Evolutionary conservation across 2,888 invertebrate species (phyloP).

Genomic region (Neoaliturus tenellus): DNA sequence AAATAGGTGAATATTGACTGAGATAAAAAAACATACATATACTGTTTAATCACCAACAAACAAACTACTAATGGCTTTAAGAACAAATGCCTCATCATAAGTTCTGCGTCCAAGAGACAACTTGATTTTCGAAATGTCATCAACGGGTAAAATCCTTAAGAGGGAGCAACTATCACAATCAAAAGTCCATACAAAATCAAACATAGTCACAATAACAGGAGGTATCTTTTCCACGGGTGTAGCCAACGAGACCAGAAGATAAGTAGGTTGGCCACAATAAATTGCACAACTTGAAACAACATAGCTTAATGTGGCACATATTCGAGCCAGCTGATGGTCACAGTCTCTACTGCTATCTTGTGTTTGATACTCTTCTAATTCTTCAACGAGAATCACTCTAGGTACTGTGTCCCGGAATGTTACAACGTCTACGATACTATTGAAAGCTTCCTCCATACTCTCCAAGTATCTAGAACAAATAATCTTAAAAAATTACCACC

Average conservation of each 20-base stretch:
- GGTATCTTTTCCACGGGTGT: background rate
- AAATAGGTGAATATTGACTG: too few relatives aligned
- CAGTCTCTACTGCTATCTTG: background rate
- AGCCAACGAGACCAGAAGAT: background rate
- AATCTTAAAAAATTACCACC: too few relatives aligned
- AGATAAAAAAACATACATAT: too few relatives aligned
- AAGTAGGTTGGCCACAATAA: background rate
- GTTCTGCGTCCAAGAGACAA: background rate
- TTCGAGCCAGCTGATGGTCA: background rate
- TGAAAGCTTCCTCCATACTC: background rate
- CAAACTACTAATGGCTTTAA: background rate
- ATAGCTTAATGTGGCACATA: constrained; percentile 12
- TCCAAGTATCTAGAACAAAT: constrained; percentile 6
- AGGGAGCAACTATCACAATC: background rate
- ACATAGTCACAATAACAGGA: background rate
- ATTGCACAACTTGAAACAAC: background rate
- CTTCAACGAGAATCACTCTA: constrained; percentile 26
- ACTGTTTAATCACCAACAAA: constrained; percentile 8
- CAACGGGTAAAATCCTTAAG: background rate
- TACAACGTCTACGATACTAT: background rate
- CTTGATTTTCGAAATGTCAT: background rate
- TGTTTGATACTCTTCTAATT: constrained; percentile 1
- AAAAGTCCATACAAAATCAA: constrained; percentile 33
- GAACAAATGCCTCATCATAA: constrained; percentile 29
- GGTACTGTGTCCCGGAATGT: constrained; percentile 27